phyloP scores from a whole-genome alignment of 2,888 invertebrate species.

The Fragum fragum region DNA sequence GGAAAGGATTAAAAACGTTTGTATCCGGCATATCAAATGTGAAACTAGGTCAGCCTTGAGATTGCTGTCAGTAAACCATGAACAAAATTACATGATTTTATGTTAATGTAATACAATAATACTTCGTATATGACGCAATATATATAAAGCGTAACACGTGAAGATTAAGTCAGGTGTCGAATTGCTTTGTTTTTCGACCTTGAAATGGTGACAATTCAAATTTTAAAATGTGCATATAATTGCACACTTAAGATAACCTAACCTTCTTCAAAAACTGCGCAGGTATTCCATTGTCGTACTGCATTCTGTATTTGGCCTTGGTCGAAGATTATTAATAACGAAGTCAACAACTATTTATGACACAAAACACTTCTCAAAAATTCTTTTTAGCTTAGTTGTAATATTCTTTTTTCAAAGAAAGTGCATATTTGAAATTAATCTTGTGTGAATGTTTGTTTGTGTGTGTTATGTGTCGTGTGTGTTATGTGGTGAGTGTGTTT shows the following conservation, averaged over 20 bases:
- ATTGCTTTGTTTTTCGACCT: constrained; percentile 4
- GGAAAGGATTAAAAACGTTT: no score
- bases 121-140: constrained; percentile 8
- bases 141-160: constrained; percentile 5
- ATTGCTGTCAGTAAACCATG: neutral
- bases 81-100: neutral
- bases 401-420: no score
- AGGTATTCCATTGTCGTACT: neutral
- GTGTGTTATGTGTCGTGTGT: no score
- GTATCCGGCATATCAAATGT: no score
- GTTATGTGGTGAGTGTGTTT: no score
- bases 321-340: no score
- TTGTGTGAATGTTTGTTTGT: no score
- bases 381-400: no score
- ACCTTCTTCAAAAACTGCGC: neutral
- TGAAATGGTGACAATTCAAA: constrained; percentile 3
- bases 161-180: neutral
- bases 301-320: no score
- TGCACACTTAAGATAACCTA: neutral
- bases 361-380: no score
- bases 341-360: no score
- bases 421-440: no score
- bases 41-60: neutral
- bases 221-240: neutral
- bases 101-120: neutral